A percentile compares a stretch with the other conserved stretches of the same genome.
These are phyloP conservation scores for Saccopteryx bilineata DNA, from an alignment of 2,113 vertebrate genomes.

Conservation along the genomic window DNA sequence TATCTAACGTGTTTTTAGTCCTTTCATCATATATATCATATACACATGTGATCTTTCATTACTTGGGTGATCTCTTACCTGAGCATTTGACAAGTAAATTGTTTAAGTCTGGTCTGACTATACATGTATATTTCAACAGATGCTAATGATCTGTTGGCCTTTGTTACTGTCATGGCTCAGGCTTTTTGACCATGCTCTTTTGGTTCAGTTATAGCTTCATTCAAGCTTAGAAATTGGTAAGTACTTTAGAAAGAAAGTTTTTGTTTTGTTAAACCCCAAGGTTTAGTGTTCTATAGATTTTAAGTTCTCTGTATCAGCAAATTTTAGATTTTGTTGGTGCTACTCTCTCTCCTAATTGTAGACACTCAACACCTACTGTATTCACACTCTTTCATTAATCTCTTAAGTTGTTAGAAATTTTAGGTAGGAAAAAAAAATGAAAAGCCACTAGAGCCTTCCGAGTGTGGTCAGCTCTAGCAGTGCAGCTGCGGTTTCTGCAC, in stretches of 20 bases:
- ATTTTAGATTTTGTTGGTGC: conserved; percentile 5
- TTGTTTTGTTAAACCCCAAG: neutral
- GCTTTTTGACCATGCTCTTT: neutral
- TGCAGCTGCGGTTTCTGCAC: neutral
- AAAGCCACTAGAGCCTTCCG: neutral
- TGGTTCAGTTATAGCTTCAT: neutral
- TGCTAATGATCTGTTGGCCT: neutral
- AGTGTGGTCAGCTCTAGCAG: neutral
- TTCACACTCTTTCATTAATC: neutral
- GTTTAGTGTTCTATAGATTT: neutral
- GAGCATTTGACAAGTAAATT: neutral
- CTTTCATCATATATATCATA: neutral
- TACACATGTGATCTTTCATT: neutral
- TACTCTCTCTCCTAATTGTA: neutral
- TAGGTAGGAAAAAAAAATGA: neutral
- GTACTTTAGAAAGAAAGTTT: conserved; percentile 22
- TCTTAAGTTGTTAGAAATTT: conserved; percentile 27
- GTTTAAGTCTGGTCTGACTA: neutral
- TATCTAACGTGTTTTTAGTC: neutral
- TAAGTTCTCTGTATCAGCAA: neutral
- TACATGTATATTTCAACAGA: neutral
- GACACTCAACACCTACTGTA: neutral
- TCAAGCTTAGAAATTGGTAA: neutral
- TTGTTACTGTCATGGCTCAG: neutral
- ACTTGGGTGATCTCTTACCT: neutral